A percentile compares a stretch with the other conserved stretches of the same genome.
Conservation (phyloP, 2,113 vertebrate species). For the Chlorodrepanis virens region DNA sequence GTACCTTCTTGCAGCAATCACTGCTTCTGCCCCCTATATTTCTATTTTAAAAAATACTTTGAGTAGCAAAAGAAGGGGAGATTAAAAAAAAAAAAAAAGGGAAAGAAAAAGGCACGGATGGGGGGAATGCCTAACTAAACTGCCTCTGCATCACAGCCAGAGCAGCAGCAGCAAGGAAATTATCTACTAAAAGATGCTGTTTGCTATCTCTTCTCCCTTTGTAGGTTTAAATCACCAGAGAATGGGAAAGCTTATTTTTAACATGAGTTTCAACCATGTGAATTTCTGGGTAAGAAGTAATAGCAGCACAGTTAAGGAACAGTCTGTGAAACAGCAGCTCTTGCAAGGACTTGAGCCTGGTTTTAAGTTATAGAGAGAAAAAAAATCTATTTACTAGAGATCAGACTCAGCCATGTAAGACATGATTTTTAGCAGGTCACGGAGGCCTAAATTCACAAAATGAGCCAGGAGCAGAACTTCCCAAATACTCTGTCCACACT, state of each 20-base stretch:
- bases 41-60: slow-evolving; percentile 47
- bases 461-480: neutral
- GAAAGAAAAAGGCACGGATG: neutral
- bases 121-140: neutral
- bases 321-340: neutral
- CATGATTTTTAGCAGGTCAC: neutral
- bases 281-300: neutral
- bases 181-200: neutral
- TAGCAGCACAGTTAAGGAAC: neutral
- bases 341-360: neutral
- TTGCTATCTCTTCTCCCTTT: neutral
- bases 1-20: slow-evolving; percentile 23
- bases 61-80: neutral
- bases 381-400: neutral
- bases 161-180: neutral
- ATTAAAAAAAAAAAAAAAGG: neutral
- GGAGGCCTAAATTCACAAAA: neutral
- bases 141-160: neutral
- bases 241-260: neutral
- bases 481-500: neutral
- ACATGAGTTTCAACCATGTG: neutral
- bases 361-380: neutral
- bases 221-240: neutral
- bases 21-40: slow-evolving; percentile 39
- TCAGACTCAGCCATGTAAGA: neutral